Conservation (phyloP, 2,113 vertebrate genomes). For the Atractosteus spatula region DNA sequence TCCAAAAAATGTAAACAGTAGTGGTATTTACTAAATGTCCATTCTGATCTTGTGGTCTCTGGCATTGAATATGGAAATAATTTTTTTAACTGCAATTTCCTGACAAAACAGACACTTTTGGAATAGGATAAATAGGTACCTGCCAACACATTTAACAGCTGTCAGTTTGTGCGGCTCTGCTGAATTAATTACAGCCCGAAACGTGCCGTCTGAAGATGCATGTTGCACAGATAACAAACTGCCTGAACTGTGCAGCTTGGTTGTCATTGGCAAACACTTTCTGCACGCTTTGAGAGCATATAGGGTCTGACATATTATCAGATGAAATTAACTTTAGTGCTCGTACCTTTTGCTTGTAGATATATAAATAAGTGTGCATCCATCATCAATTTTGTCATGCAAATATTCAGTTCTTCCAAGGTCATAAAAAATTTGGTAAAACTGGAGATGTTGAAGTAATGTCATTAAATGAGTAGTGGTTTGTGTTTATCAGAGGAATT, state of each 20-base stretch:
- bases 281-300: not conserved
- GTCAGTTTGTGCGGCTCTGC: slow-evolving; percentile 13
- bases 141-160: slow-evolving; percentile 26
- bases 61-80: not conserved
- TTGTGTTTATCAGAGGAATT: too few species aligned
- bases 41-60: not conserved
- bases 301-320: slow-evolving; percentile 10
- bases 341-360: not conserved
- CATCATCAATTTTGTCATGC: slow-evolving; percentile 5
- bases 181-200: slow-evolving; percentile 23
- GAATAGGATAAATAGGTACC: slow-evolving; percentile 27
- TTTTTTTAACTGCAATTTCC: not conserved
- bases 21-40: not conserved
- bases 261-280: slow-evolving; percentile 9
- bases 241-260: slow-evolving; percentile 13
- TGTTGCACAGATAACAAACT: slow-evolving; percentile 22
- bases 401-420: not conserved
- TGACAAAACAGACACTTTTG: not conserved
- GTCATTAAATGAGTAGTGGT: too few species aligned
- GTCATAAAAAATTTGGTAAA: too few species aligned
- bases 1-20: not conserved
- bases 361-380: not conserved
- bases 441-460: too few species aligned
- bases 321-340: slow-evolving; percentile 15
- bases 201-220: slow-evolving; percentile 3